phyloP scores from a whole-genome alignment of 2,888 invertebrate species.

The Scrobipalpa costella region DNA sequence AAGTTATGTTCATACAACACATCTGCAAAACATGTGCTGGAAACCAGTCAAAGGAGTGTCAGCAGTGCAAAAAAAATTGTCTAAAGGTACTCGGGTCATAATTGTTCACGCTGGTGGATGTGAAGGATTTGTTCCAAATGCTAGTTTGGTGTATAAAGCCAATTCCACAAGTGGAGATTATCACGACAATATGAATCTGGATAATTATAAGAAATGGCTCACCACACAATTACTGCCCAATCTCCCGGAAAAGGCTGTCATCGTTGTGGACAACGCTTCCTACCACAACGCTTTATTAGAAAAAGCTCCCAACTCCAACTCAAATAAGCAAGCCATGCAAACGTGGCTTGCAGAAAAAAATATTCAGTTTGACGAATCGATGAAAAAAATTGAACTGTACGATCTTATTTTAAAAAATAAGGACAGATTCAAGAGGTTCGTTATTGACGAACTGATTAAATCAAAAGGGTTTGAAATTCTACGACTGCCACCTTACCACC shows the following conservation, averaged over 20 bases:
- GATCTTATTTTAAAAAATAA: too few species aligned
- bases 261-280: constrained; percentile 1
- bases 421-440: too few species aligned
- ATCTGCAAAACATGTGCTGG: constrained; percentile 27
- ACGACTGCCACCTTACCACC: too few species aligned
- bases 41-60: constrained; percentile 20
- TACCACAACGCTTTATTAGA: constrained; percentile 8
- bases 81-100: constrained; percentile 35
- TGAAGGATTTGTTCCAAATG: constrained; percentile 39
- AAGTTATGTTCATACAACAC: constrained; percentile 33
- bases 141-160: constrained; percentile 37
- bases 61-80: constrained; percentile 33
- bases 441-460: too few species aligned
- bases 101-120: constrained; percentile 38
- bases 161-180: constrained; percentile 36
- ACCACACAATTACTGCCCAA: constrained; percentile 38
- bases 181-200: constrained; percentile 37
- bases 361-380: too few species aligned
- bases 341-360: too few species aligned
- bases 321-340: neutral
- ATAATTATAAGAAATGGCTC: constrained; percentile 41
- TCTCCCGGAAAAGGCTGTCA: constrained; percentile 28
- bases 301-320: constrained; percentile 5
- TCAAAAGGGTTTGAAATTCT: too few species aligned
- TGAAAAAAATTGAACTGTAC: too few species aligned